Percentiles rank a stretch among this genome's conserved stretches.
Evolutionary conservation across 2,113 vertebrate genomes (phyloP).

Genomic region (Pitta sordida): DNA sequence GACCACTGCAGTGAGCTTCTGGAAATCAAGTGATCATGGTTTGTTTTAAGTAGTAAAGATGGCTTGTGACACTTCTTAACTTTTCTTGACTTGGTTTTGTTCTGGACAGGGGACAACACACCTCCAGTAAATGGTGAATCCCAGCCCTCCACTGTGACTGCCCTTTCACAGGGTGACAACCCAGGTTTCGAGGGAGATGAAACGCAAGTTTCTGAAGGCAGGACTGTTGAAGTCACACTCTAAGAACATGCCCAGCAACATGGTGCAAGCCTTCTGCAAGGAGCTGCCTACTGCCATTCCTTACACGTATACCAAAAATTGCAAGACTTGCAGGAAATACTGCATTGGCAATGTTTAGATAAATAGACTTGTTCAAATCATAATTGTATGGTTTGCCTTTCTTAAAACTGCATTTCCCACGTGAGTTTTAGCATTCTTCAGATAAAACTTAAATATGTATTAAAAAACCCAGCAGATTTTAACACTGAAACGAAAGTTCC

Average conservation of each 20-base stretch:
- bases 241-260: slow-evolving; percentile 28
- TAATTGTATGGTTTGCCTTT: slow-evolving; percentile 58
- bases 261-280: slow-evolving; percentile 44
- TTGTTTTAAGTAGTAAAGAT: neutral
- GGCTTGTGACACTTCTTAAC: neutral
- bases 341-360: slow-evolving; percentile 55
- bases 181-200: slow-evolving; percentile 85
- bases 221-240: slow-evolving; percentile 50
- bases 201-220: slow-evolving; percentile 21
- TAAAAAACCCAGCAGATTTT: neutral
- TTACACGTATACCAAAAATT: neutral
- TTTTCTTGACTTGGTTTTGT: neutral
- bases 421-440: slow-evolving; percentile 53
- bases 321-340: slow-evolving; percentile 46
- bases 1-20: neutral
- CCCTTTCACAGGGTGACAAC: slow-evolving; percentile 82
- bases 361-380: slow-evolving; percentile 38
- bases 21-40: neutral
- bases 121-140: slow-evolving; percentile 69
- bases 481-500: neutral
- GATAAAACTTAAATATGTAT: slow-evolving; percentile 21
- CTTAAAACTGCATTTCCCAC: slow-evolving; percentile 50
- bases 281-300: slow-evolving; percentile 55
- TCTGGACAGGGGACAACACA: slow-evolving; percentile 65
- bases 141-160: slow-evolving; percentile 52